These are phyloP conservation scores for Tetragonula carbonaria DNA, from an alignment of 2,888 invertebrate genomes.

Conservation along the genomic window DNA sequence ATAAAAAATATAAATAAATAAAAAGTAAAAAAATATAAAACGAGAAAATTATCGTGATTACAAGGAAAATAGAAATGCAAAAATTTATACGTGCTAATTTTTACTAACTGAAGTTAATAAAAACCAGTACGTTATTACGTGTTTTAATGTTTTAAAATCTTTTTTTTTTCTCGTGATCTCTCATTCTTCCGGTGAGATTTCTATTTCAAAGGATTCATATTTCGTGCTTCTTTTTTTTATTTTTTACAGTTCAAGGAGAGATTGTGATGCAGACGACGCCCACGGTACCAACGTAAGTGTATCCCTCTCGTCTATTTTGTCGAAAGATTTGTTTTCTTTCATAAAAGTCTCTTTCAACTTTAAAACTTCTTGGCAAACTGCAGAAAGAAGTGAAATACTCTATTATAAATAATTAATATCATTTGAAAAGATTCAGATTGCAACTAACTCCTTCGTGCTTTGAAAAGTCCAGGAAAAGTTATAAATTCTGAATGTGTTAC, in stretches of 20 bases:
- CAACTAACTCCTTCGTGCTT: neutral
- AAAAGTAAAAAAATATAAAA: too few relatives aligned
- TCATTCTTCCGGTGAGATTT: neutral
- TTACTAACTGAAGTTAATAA: too few relatives aligned
- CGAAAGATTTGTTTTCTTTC: neutral
- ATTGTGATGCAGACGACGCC: constrained; percentile 85
- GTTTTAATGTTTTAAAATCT: too few relatives aligned
- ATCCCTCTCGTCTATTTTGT: too few relatives aligned
- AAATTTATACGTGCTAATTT: too few relatives aligned
- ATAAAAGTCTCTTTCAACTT: neutral
- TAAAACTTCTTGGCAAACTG: neutral
- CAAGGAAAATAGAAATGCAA: too few relatives aligned
- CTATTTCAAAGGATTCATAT: neutral
- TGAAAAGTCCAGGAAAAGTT: too few relatives aligned
- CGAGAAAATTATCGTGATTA: too few relatives aligned
- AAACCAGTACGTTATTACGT: neutral
- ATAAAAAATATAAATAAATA: too few relatives aligned
- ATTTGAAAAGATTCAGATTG: neutral
- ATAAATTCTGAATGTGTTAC: too few relatives aligned
- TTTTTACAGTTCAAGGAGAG: constrained; percentile 88
- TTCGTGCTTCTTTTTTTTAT: constrained; percentile 55
- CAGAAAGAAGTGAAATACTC: too few relatives aligned
- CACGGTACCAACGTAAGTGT: constrained; percentile 81
- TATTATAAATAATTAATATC: neutral
- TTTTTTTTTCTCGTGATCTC: too few relatives aligned